These are phyloP conservation scores for Mustela lutreola DNA, from an alignment of 2,113 vertebrate genomes.

Conservation along the genomic window DNA sequence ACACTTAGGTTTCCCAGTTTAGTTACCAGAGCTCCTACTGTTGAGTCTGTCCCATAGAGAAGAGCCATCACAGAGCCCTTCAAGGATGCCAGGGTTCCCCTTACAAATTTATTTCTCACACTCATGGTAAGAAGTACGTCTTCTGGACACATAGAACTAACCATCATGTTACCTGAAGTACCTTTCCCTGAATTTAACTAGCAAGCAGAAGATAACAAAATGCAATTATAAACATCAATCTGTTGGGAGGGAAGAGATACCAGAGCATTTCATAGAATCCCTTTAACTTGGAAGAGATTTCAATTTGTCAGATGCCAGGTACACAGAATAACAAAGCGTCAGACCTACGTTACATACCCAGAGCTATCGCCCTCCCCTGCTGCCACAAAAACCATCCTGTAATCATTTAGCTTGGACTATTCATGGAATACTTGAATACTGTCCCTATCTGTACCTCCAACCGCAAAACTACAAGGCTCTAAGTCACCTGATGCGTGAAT, in stretches of 20 bases:
- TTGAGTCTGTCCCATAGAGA: not conserved
- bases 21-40: not conserved
- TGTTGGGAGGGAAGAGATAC: not conserved
- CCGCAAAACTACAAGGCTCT: not conserved
- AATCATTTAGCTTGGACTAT: not conserved
- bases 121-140: not conserved
- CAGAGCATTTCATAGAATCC: not conserved
- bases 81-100: not conserved
- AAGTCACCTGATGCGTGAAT: not conserved
- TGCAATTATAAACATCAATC: not conserved
- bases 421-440: not conserved
- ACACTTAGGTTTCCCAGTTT: not conserved
- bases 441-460: not conserved
- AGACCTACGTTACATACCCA: not conserved
- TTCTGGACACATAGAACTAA: not conserved
- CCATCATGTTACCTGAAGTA: not conserved
- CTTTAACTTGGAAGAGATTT: conserved; percentile 28
- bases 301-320: not conserved
- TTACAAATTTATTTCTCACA: not conserved
- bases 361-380: not conserved
- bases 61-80: not conserved
- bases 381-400: not conserved
- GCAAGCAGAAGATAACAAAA: not conserved
- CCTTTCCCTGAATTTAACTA: not conserved
- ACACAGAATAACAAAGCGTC: not conserved